phyloP scores from a whole-genome alignment of 2,113 vertebrate genomes.

The Crotalus horridus region DNA sequence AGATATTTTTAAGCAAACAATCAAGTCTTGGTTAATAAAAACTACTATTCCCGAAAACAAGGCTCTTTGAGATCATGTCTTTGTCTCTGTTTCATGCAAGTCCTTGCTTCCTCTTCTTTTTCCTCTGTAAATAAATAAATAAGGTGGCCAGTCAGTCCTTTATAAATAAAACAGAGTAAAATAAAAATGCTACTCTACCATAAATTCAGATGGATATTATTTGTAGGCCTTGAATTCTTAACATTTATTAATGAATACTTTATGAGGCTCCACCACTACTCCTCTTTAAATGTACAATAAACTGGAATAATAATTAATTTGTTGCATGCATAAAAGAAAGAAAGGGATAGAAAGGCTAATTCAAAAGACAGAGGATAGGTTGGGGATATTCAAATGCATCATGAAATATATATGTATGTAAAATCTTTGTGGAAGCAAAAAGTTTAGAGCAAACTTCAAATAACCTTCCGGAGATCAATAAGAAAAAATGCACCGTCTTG shows the following conservation, averaged over 20 bases:
- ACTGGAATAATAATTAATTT: constrained; percentile 53
- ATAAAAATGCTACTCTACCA: constrained; percentile 34
- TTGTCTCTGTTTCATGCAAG: constrained; percentile 9
- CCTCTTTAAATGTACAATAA: constrained; percentile 58
- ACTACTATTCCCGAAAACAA: constrained; percentile 23
- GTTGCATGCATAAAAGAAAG: constrained; percentile 18
- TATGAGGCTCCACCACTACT: constrained; percentile 48
- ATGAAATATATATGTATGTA: constrained; percentile 35
- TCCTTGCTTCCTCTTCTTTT: not conserved
- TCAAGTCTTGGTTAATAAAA: constrained; percentile 23
- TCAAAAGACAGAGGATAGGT: not conserved
- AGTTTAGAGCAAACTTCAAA: constrained; percentile 57
- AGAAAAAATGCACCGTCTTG: constrained; percentile 33
- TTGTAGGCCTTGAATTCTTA: constrained; percentile 54
- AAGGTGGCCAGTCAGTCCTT: not conserved
- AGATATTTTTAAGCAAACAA: constrained; percentile 13
- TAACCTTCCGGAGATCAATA: constrained; percentile 44
- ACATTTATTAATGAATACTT: constrained; percentile 65
- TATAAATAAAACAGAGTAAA: not conserved
- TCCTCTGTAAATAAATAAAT: constrained; percentile 15
- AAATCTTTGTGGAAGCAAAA: constrained; percentile 11
- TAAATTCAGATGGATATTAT: constrained; percentile 44
- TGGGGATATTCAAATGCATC: constrained; percentile 14
- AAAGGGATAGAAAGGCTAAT: constrained; percentile 9
- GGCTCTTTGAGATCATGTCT: constrained; percentile 25